Evolutionary conservation across 2,113 vertebrate species (phyloP), one percentile per base, ranked within the genome.

Genomic region (Alectura lathami): DNA sequence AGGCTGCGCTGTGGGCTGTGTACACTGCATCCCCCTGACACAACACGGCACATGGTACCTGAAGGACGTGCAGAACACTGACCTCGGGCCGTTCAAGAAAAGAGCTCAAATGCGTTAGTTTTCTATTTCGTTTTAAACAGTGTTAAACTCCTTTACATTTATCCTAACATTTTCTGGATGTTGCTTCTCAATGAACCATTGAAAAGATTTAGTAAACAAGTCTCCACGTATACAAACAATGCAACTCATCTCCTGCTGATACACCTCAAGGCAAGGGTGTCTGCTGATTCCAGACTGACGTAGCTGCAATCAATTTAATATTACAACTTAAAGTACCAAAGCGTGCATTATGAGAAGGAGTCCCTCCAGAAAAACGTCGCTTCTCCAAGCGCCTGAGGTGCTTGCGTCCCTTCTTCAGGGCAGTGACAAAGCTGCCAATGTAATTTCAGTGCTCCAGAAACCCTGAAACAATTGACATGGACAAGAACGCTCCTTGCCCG

Each of bases 371-470:
- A 23, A 56, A 51, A 38, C 1, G 1, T 3, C 47, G 62, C 38
- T 57, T 20, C 68, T 40, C 29, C 17, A 8, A n/a, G 47, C 5
- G 14, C 48, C 56, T 3, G 63, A 34, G 42, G 34, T 16, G 42
- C 54, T 69, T 4, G 3, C 0, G 6, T 36, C 26, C 26, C 62
- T 24, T 62, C 51, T 34, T 24, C 3, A 59, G 21, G 11, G n/a
- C n/a, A n/a, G n/a, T n/a, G n/a, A 9, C 9, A 30, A 45, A 79
- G 54, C 42, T 17, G 6, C n/a, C 0, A 5, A 18, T 1, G 29
- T 13, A 34, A 24, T 9, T 11, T 50, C 42, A 27, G 75, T 43
- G 23, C 29, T 13, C 9, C 13, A 18, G 47, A 26, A 10, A 36
- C 26, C 34, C 60, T 13, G 14, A 23, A 27, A 68, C 40, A 48